These are phyloP conservation scores for Perizoma affinitatum DNA, from an alignment of 2,888 invertebrate species.

Conservation along the genomic window DNA sequence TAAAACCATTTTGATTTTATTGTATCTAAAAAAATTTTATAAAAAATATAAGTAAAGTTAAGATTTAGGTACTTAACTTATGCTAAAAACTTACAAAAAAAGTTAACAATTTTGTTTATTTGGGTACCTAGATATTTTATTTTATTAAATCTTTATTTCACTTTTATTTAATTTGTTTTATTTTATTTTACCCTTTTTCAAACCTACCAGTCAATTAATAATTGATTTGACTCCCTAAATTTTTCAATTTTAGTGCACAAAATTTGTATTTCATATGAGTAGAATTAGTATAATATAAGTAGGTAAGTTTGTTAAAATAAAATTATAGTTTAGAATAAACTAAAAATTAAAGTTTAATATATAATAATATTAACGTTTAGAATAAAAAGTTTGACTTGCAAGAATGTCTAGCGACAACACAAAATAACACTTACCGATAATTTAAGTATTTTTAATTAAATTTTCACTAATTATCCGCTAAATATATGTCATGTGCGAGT, in stretches of 20 bases:
- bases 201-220: conserved; percentile 80
- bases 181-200: conserved; percentile 44
- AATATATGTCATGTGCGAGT: no score
- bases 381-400: no score
- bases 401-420: no score
- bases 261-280: conserved; percentile 48
- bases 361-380: no score
- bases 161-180: conserved; percentile 53
- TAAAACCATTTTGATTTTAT: no score
- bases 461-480: no score
- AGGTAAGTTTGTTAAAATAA: background rate
- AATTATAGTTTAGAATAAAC: background rate
- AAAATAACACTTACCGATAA: no score
- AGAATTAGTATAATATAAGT: conserved; percentile 20
- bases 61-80: background rate
- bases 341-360: no score
- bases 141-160: conserved; percentile 52
- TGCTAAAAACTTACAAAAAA: background rate
- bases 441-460: no score
- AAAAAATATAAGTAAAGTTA: background rate
- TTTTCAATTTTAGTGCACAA: conserved; percentile 76
- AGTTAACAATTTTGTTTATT: conserved; percentile 28
- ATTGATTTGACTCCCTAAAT: conserved; percentile 80
- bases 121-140: conserved; percentile 33
- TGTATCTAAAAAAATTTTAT: no score